phyloP scores from a whole-genome alignment of 2,888 invertebrate genomes.

The Lagria hirta region DNA sequence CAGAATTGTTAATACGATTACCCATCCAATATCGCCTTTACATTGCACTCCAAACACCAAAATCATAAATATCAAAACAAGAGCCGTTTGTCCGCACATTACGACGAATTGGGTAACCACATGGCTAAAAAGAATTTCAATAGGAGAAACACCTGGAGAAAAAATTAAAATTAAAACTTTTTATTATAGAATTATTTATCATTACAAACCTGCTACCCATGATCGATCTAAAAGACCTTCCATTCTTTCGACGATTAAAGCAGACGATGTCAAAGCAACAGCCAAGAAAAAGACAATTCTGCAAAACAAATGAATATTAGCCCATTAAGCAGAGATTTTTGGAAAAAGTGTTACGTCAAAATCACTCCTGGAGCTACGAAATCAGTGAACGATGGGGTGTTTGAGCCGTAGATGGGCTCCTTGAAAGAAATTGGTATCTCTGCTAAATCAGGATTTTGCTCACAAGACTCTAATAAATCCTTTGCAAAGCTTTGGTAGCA shows the following conservation, averaged over 20 bases:
- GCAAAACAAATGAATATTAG: constrained; percentile 39
- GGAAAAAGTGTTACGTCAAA: constrained; percentile 66
- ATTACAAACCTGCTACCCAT: constrained; percentile 75
- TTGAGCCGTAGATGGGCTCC: constrained; percentile 84
- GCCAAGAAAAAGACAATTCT: constrained; percentile 97
- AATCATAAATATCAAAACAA: constrained; percentile 90
- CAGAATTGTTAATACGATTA: constrained; percentile 80
- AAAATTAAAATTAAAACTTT: constrained; percentile 2
- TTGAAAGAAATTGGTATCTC: constrained; percentile 88
- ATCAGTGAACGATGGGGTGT: constrained; percentile 90
- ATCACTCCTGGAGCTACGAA: constrained; percentile 96
- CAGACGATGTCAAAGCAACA: constrained; percentile 90
- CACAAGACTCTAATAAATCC: constrained; percentile 70
- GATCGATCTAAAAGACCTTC: constrained; percentile 90
- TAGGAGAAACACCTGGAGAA: constrained; percentile 76
- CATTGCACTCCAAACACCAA: constrained; percentile 87
- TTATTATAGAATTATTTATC: background rate
- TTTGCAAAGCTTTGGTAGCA: constrained; percentile 84
- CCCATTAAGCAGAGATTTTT: background rate
- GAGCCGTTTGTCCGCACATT: constrained; percentile 90
- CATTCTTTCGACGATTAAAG: constrained; percentile 86
- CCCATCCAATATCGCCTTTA: constrained; percentile 82
- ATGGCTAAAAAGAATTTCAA: constrained; percentile 91
- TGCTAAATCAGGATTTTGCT: constrained; percentile 81
- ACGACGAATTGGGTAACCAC: constrained; percentile 93